Percentiles rank a stretch among this genome's conserved stretches.
Conservation (phyloP, 2,888 invertebrate species). For the Stegana nigrithorax region DNA sequence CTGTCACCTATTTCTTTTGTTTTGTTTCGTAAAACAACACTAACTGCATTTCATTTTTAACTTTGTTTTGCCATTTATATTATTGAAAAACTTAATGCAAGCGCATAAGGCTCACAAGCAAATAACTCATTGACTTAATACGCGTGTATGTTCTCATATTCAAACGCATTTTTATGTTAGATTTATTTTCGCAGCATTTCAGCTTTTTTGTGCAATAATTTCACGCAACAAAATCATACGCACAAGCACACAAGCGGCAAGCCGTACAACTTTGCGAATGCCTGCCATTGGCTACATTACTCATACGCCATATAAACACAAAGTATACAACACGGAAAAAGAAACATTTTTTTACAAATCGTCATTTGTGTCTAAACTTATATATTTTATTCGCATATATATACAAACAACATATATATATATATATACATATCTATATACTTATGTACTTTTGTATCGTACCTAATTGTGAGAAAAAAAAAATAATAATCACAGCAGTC, state of each 20-base stretch:
- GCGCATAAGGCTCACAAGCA: no score
- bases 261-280: no score
- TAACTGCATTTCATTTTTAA: conserved; percentile 30
- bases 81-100: no score
- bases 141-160: no score
- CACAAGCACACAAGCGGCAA: not conserved
- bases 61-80: conserved; percentile 6
- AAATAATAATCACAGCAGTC: conserved; percentile 67
- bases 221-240: conserved; percentile 27
- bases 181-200: no score
- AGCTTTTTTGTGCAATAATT: no score
- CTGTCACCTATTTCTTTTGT: conserved; percentile 23
- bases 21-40: conserved; percentile 13
- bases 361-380: conserved; percentile 30
- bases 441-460: conserved; percentile 20
- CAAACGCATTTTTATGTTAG: no score
- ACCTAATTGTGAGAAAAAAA: conserved; percentile 35
- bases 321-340: conserved; percentile 8
- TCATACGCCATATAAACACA: not conserved
- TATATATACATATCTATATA: conserved; percentile 4
- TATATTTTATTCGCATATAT: conserved; percentile 2
- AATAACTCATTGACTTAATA: no score
- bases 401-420: conserved; percentile 11
- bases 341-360: conserved; percentile 35
- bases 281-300: no score